Percentiles rank a stretch among this genome's conserved stretches.
Conservation (phyloP, 1,140 invertebrate species). For the Drosophila takahashii region DNA sequence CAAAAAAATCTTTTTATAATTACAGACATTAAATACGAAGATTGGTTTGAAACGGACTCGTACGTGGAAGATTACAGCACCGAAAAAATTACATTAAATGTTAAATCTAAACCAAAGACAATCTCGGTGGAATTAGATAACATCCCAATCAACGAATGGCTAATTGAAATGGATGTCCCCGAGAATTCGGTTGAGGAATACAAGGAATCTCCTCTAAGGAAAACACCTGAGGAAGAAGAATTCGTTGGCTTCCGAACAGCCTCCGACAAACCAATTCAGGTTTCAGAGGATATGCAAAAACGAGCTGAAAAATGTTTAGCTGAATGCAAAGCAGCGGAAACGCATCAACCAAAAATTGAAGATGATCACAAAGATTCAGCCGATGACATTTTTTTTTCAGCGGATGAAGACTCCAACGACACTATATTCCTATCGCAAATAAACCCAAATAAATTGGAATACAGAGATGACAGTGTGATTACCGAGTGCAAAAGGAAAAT, state of each 20-base stretch:
- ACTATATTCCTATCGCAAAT: background rate
- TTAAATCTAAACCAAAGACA: background rate
- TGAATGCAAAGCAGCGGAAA: slow-evolving; percentile 3
- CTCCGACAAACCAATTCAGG: slow-evolving; percentile 41
- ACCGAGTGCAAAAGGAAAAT: slow-evolving; percentile 1
- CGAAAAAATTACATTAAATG: slow-evolving; percentile 12
- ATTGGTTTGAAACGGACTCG: slow-evolving; percentile 51
- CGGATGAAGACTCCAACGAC: background rate
- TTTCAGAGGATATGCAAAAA: slow-evolving; percentile 21
- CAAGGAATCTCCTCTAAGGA: background rate
- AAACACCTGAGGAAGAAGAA: background rate
- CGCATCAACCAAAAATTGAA: background rate
- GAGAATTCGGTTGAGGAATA: background rate
- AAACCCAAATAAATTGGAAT: background rate
- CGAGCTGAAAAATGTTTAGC: slow-evolving; percentile 23
- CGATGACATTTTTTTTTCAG: background rate
- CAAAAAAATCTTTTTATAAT: background rate
- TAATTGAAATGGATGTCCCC: slow-evolving; percentile 32
- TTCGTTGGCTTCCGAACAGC: slow-evolving; percentile 44
- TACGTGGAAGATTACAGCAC: slow-evolving; percentile 18
- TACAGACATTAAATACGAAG: slow-evolving; percentile 26
- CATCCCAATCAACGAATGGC: slow-evolving; percentile 46
- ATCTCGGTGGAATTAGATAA: slow-evolving; percentile 1
- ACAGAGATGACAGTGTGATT: background rate
- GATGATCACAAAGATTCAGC: background rate